Percentiles rank a stretch among this genome's conserved stretches.
phyloP scores from a whole-genome alignment of 2,113 vertebrate species.

The Cyprinodon variegatus region DNA sequence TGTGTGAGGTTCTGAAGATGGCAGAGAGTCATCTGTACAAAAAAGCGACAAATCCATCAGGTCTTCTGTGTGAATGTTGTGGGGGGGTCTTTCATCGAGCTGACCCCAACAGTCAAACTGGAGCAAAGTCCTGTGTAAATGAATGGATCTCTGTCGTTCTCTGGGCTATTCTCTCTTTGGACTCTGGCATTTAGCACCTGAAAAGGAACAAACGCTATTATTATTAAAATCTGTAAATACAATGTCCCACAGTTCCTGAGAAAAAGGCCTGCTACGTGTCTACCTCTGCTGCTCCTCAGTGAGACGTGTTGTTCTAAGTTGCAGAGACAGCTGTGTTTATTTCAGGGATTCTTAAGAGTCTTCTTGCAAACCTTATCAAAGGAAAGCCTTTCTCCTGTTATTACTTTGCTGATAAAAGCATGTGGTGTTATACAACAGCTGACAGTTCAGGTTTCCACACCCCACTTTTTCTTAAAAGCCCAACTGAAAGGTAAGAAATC shows the following conservation, averaged over 20 bases:
- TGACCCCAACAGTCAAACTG: constrained; percentile 9
- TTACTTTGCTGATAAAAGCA: constrained; percentile 14
- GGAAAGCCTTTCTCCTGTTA: constrained; percentile 30
- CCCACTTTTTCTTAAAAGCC: not conserved
- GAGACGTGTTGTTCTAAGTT: constrained; percentile 34
- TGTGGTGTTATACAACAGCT: not conserved
- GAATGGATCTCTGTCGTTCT: constrained; percentile 11
- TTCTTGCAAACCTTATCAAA: constrained; percentile 41
- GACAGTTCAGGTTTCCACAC: not conserved
- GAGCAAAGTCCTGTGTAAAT: not conserved
- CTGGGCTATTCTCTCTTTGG: constrained; percentile 22
- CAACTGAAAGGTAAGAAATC: not conserved
- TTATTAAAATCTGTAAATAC: not conserved
- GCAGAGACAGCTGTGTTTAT: constrained; percentile 34
- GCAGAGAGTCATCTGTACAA: constrained; percentile 21
- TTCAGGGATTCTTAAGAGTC: constrained; percentile 44
- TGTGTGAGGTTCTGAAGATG: not conserved
- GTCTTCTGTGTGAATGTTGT: not conserved
- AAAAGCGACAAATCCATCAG: constrained; percentile 41
- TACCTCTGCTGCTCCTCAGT: constrained; percentile 39
- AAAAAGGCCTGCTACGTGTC: constrained; percentile 23
- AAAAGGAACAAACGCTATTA: constrained; percentile 24
- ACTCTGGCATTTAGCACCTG: constrained; percentile 29
- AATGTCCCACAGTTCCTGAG: constrained; percentile 2
- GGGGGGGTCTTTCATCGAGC: constrained; percentile 3